Base-by-base conservation (phyloP, 2,113 vertebrate species). In the Cavia aperea region DNA sequence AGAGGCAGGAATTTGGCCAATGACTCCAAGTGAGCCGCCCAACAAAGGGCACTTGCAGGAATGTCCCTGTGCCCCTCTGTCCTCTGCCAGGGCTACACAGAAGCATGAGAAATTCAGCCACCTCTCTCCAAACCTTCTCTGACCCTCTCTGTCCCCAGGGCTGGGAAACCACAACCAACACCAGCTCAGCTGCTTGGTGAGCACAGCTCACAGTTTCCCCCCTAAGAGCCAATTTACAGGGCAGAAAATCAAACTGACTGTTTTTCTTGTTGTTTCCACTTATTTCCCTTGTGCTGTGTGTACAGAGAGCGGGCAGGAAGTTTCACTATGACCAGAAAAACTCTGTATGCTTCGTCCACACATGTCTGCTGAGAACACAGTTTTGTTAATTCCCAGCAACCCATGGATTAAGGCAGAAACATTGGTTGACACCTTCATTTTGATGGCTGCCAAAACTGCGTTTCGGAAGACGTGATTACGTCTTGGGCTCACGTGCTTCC, bases 241-340 rank as follows among this genome's bases (percentile, higher is more conserved):
- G 33, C 23, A 81, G 21, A 95, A 88, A 60, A 39, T 81, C 29
- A 90, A 86, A 49, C 16, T 78, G 16, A 78, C 29, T 65, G 51
- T 83, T 46, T 78, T 36, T 21, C 21, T 43, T 39, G 18, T 43
- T 49, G 23, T 68, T 73, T 91, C 73, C 62, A 83, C 54, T 58
- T 73, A 23, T 72, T 93, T 95, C 86, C 94, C 78, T 86, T 89
- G 65, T 79, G 10, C 73, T 49, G 49, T 95, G 54, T 88, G 51
- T 46, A 83, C 16, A 82, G 43, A 88, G 29, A 9, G 62, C 39
- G 19, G 10, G 24, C 29, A 82, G 21, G 56, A 72, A 88, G 36
- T 43, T 72, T 81, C 70, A 58, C 46, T 21, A 78, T 19, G 19
- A 49, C 54, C 49, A 70, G 46, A 90, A 93, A 29, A 91, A 6